Evolutionary conservation across 2,888 invertebrate species (phyloP).

Genomic region (Epistrophe grossulariae): DNA sequence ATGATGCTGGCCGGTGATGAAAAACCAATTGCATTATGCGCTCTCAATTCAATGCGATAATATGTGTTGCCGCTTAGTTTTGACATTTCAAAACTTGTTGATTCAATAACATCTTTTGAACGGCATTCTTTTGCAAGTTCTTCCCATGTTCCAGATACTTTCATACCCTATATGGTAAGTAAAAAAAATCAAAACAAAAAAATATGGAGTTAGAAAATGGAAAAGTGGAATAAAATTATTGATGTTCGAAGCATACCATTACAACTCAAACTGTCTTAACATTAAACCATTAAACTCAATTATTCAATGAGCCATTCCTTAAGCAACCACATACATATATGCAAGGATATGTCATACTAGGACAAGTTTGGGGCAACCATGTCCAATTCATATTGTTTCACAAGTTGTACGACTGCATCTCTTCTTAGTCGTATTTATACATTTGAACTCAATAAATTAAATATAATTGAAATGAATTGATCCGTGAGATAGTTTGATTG

Average conservation of each 20-base stretch:
- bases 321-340: no score
- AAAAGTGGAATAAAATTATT: background rate
- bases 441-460: no score
- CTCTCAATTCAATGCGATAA: conserved; percentile 93
- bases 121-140: conserved; percentile 85
- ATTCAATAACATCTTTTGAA: conserved; percentile 86
- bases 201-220: no score
- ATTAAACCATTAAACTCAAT: no score
- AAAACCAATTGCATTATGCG: conserved; percentile 93
- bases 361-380: no score
- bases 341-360: no score
- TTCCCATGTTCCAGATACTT: conserved; percentile 88
- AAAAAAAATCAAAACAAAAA: conserved; percentile 24
- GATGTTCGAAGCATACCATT: background rate
- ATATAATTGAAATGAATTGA: no score
- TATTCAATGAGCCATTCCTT: no score
- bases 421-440: no score
- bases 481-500: no score
- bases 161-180: conserved; percentile 87
- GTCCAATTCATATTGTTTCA: no score
- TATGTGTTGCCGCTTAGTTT: conserved; percentile 90
- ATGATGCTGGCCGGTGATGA: conserved; percentile 91
- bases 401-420: no score
- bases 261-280: background rate
- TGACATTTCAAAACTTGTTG: conserved; percentile 88